Evolutionary conservation across 2,797 vertebrate genomes (phyloP), one percentile per base, ranked within the genome.

Genomic region (Picus viridis): DNA sequence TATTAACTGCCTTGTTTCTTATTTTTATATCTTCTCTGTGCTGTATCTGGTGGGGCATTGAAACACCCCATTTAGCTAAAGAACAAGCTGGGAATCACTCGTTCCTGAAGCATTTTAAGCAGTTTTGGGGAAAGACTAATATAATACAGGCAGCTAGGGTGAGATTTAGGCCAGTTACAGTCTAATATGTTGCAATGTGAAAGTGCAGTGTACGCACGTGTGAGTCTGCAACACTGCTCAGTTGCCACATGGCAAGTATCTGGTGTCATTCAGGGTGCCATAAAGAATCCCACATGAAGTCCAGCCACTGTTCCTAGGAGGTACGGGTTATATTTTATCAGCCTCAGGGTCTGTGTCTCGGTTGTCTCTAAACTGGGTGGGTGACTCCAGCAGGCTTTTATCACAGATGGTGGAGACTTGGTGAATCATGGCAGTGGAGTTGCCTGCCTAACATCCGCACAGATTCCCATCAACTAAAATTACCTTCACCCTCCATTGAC

Each of bases 1-100:
- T 91, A 75, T 59, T 67, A 73, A 58, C 45, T 79, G 73, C 65
- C 23, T 88, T 69, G 54, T 64, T 88, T 93, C 61, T 84, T 96
- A 61, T 78, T 73, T 70, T 89, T 64, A 1, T 73, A 10, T 72
- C 9, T 69, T 72, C 29, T 81, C 34, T 82, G 62, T 1, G 0
- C 51, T 57, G 22, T 29, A 57, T 29, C 23, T 77, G 45, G 24
- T 70, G 45, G 53, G 69, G 23, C 81, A 78, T 22, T 30, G 34
- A 61, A 88, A 57, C 11, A 70, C 4, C 7, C 13, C 10, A 8
- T 68, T 61, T 54, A 54, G 57, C 41, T 64, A 77, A 77, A 67
- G 27, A 88, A 11, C 20, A 68, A 49, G 7, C 64, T 62, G 63
- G 39, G 39, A 85, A 75, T 17, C 15, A 13, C 54, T 77, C 58